Evolutionary conservation across 1,140 invertebrate species (phyloP).

Genomic region (Mactra quadrangularis): DNA sequence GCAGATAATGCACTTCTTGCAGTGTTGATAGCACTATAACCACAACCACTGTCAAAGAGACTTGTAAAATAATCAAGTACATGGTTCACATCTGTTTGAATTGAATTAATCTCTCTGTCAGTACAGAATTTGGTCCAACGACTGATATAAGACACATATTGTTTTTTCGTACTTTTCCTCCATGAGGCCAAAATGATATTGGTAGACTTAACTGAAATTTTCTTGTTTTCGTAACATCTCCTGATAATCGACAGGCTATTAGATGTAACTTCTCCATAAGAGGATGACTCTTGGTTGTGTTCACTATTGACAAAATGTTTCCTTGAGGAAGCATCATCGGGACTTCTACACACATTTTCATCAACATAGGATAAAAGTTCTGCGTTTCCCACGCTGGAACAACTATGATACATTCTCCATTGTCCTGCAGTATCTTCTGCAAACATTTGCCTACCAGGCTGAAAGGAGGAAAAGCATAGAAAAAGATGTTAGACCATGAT

Average conservation of each 20-base stretch:
- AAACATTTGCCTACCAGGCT: constrained; percentile 50
- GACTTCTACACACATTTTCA: constrained; percentile 33
- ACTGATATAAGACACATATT: constrained; percentile 40
- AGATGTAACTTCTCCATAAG: neutral
- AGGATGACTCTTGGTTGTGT: neutral
- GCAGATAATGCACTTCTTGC: constrained; percentile 49
- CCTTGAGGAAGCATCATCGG: constrained; percentile 22
- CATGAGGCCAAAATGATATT: constrained; percentile 47
- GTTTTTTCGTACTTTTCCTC: constrained; percentile 55
- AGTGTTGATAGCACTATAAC: constrained; percentile 57
- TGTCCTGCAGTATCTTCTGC: constrained; percentile 59
- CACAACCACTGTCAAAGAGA: constrained; percentile 10
- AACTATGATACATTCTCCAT: constrained; percentile 48
- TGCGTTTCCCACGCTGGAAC: constrained; percentile 63
- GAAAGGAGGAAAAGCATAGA: constrained; percentile 68
- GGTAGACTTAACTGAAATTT: constrained; percentile 51
- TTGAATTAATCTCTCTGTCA: constrained; percentile 26
- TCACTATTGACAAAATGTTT: constrained; percentile 1
- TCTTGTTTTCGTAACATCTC: constrained; percentile 28
- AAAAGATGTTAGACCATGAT: constrained; percentile 11
- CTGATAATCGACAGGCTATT: constrained; percentile 52
- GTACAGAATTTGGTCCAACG: constrained; percentile 45
- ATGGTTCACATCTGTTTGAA: constrained; percentile 11
- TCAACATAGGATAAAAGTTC: constrained; percentile 48
- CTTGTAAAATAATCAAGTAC: constrained; percentile 49